Evolutionary conservation across 2,888 invertebrate genomes (phyloP).

Genomic region (Doris montereyensis): DNA sequence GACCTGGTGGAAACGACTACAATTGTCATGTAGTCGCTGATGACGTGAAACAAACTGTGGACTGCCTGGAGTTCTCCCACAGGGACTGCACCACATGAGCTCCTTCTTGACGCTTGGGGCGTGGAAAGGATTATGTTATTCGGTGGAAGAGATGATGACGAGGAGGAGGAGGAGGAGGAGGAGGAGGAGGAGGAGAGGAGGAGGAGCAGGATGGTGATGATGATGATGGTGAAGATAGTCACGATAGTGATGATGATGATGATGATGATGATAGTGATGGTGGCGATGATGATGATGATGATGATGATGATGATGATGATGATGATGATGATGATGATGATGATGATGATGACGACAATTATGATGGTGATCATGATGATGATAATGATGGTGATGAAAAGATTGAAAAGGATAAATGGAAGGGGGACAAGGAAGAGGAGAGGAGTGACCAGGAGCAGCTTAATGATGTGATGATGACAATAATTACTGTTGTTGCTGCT

Average conservation of each 20-base stretch:
- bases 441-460: too few species aligned
- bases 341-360: slow-evolving; percentile 6
- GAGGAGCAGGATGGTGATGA: not conserved
- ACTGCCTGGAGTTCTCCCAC: too few species aligned
- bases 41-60: too few species aligned
- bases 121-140: not conserved
- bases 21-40: too few species aligned
- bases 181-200: not conserved
- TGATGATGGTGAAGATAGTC: slow-evolving; percentile 20
- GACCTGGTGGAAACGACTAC: too few species aligned
- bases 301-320: slow-evolving; percentile 6
- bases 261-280: slow-evolving; percentile 23
- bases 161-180: not conserved
- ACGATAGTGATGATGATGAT: slow-evolving; percentile 29
- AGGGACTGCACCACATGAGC: too few species aligned
- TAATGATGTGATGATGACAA: too few species aligned
- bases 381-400: not conserved
- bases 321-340: slow-evolving; percentile 5
- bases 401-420: not conserved
- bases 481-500: too few species aligned
- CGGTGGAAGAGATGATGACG: not conserved
- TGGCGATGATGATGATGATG: slow-evolving; percentile 29
- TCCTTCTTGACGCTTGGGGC: not conserved
- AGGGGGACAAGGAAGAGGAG: not conserved
- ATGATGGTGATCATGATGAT: slow-evolving; percentile 1